Evolutionary conservation across 2,113 vertebrate genomes (phyloP), one percentile per base, ranked within the genome.

Genomic region (Oryzias celebensis): DNA sequence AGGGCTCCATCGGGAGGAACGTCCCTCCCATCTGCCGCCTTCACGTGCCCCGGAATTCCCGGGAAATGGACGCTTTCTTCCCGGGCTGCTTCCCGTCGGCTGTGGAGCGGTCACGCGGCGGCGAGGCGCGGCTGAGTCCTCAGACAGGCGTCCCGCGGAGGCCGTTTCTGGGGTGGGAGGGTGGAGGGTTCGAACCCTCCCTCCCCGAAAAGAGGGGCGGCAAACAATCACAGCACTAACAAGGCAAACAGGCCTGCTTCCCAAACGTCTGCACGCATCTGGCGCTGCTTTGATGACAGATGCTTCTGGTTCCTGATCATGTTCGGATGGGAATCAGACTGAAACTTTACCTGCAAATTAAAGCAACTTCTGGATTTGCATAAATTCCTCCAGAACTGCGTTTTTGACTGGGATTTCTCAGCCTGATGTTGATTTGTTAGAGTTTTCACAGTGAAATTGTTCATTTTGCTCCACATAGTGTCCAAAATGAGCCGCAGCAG

Each of bases 131-230:
- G 85, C 15, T 63, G 81, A 79, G 77, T 59, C 73, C 77, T 58
- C 71, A 71, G 76, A 84, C 75, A 47, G 86, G 73, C 23, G 54
- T 77, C 89, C 87, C 77, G 86, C 85, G 84, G 87, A 15, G 86
- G 76, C 63, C 76, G 52, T 48, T 77, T 81, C 63, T 85, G 80
- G 71, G 77, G 16, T 36, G 36, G 36, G 36, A 36, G 36, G 36
- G 36, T 13, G 36, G 8, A 13, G 8, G 36, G 8, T 12, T 36
- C 36, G 8, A 36, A 3, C 10, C 8, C 36, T 12, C 36, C 36
- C 36, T 77, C 77, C 67, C 65, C 50, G 59, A 18, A 62, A 72
- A 68, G 64, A 42, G 58, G 69, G 74, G 42, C 69, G 64, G 68
- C 75, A 36, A 12, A 36, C 58, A 74, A 83, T 81, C 52, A 81